Percentiles rank a stretch among this genome's conserved stretches.
These are phyloP conservation scores for Agrochola litura DNA, from an alignment of 2,888 invertebrate species.

Conservation along the genomic window DNA sequence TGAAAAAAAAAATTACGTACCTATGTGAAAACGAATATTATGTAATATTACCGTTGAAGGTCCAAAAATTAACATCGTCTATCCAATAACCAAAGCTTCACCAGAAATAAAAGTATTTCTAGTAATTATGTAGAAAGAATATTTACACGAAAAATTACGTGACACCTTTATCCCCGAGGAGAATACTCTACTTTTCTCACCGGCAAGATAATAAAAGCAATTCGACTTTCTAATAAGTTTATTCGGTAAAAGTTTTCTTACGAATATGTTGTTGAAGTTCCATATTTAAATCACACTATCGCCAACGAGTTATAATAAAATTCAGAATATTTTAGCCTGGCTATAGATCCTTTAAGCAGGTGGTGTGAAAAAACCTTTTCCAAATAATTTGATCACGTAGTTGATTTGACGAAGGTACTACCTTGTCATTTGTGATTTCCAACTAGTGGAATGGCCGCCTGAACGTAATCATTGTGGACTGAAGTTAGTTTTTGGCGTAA, in stretches of 20 bases:
- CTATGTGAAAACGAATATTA: neutral
- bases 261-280: neutral
- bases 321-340: neutral
- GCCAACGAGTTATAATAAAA: neutral
- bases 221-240: neutral
- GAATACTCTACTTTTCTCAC: neutral
- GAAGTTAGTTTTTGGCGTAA: neutral
- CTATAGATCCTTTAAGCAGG: neutral
- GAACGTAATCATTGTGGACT: neutral
- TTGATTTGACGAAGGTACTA: neutral
- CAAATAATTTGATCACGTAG: neutral
- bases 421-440: neutral
- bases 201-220: neutral
- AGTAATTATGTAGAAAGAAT: neutral
- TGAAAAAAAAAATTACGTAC: neutral
- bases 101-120: neutral
- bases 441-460: neutral
- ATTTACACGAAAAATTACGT: neutral
- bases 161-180: neutral
- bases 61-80: neutral
- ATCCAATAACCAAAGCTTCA: neutral
- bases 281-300: neutral
- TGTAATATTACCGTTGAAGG: neutral
- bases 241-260: neutral
- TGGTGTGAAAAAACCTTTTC: neutral